phyloP scores from a whole-genome alignment of 2,888 invertebrate species.

The Scelioninae gen. 2 region DNA sequence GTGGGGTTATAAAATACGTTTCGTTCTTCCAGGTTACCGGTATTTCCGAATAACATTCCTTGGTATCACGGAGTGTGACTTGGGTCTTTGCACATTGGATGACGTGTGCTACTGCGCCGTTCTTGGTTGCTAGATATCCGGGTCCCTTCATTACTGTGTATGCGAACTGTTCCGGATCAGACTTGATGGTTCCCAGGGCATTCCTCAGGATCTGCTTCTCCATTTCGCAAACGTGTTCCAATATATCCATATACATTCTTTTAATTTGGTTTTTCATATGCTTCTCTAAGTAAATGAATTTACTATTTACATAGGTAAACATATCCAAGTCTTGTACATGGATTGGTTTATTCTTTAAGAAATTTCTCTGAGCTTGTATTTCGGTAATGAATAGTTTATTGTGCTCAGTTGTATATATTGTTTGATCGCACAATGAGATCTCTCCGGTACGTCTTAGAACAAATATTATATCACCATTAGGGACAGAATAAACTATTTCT shows the following conservation, averaged over 20 bases:
- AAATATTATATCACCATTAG: slow-evolving; percentile 48
- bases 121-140: slow-evolving; percentile 62
- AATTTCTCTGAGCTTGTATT: not conserved
- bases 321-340: slow-evolving; percentile 56
- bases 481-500: not conserved
- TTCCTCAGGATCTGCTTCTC: slow-evolving; percentile 63
- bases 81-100: slow-evolving; percentile 57
- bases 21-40: slow-evolving; percentile 36
- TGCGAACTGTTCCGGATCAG: slow-evolving; percentile 63
- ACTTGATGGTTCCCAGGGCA: slow-evolving; percentile 60
- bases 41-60: slow-evolving; percentile 57
- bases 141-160: slow-evolving; percentile 60
- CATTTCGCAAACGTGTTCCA: slow-evolving; percentile 61
- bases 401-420: slow-evolving; percentile 45
- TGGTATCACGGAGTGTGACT: not conserved
- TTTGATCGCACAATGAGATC: slow-evolving; percentile 21
- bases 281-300: slow-evolving; percentile 65
- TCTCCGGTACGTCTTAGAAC: slow-evolving; percentile 36
- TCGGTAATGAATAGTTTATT: slow-evolving; percentile 48
- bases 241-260: slow-evolving; percentile 59
- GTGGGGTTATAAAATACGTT: slow-evolving; percentile 4
- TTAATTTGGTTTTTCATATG: slow-evolving; percentile 58
- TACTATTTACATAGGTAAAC: slow-evolving; percentile 62
- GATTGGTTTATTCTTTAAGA: not conserved
- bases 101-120: slow-evolving; percentile 65